These are phyloP conservation scores for Agrenia bidenticulata DNA, from an alignment of 2,888 invertebrate species.

Conservation along the genomic window DNA sequence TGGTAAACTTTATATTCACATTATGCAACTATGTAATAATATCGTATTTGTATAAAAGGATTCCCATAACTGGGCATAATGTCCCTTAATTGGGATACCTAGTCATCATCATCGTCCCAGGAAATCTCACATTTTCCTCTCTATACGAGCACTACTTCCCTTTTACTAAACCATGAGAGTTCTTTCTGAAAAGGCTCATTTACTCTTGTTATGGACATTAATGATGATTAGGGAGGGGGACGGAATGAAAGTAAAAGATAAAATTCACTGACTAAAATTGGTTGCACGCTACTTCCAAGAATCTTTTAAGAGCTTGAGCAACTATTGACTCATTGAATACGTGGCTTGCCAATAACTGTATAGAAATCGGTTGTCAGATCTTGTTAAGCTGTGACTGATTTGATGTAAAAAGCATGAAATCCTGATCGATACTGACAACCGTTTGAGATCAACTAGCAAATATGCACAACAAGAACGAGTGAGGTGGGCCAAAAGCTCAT, in stretches of 20 bases:
- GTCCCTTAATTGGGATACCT: slow-evolving; percentile 20
- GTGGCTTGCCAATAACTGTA: not conserved
- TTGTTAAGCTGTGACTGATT: not conserved
- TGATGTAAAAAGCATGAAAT: not conserved
- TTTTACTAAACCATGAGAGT: too few relatives aligned
- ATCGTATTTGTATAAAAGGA: slow-evolving; percentile 17
- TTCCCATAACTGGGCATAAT: slow-evolving; percentile 27
- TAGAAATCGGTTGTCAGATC: not conserved
- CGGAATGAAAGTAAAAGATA: too few relatives aligned
- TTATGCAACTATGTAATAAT: slow-evolving; percentile 6
- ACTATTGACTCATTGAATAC: not conserved
- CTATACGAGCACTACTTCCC: not conserved
- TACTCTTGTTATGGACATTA: too few relatives aligned
- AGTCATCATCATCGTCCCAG: slow-evolving; percentile 12
- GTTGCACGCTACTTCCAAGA: too few relatives aligned
- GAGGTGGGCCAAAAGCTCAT: too few relatives aligned
- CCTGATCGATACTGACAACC: not conserved
- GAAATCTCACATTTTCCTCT: not conserved
- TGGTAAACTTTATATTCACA: not conserved
- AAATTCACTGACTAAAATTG: too few relatives aligned
- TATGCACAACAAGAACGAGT: too few relatives aligned
- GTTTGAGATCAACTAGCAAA: too few relatives aligned
- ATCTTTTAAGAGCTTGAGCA: too few relatives aligned
- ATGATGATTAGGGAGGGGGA: too few relatives aligned
- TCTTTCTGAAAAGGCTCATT: too few relatives aligned